These are phyloP conservation scores for Picus viridis DNA, from an alignment of 2,797 vertebrate genomes.

Conservation along the genomic window DNA sequence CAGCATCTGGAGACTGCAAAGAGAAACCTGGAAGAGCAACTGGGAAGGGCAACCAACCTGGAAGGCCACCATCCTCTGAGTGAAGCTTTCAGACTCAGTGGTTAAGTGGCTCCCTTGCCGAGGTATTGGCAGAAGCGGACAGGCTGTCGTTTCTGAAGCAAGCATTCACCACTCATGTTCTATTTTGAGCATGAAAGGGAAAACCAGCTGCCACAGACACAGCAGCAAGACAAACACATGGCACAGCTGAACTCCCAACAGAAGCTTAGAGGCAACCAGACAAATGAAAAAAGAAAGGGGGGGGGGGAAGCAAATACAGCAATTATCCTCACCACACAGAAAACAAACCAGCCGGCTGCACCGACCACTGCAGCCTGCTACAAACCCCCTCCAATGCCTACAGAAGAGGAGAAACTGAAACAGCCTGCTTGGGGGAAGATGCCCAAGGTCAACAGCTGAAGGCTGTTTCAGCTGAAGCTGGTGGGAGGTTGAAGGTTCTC, in stretches of 20 bases:
- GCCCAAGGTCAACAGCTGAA: conserved; percentile 26
- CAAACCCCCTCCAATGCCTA: neutral
- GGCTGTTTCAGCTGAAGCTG: neutral
- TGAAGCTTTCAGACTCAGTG: neutral
- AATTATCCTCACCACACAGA: neutral
- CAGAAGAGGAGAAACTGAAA: neutral
- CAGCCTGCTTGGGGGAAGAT: neutral
- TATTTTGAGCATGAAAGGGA: neutral
- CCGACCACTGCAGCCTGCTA: neutral
- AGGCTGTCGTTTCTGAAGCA: neutral
- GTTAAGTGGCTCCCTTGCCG: neutral
- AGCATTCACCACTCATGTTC: neutral
- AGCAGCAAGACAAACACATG: neutral
- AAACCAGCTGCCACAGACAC: neutral
- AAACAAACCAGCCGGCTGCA: neutral
- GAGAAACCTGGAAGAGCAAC: neutral
- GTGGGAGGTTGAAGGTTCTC: neutral
- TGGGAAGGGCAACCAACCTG: neutral
- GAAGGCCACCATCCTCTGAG: neutral
- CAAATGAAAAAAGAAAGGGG: neutral
- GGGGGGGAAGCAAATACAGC: neutral
- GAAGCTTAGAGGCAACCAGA: neutral
- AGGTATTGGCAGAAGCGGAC: neutral
- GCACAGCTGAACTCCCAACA: neutral
- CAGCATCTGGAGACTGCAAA: neutral